These are phyloP conservation scores for Neotoma lepida DNA, from an alignment of 2,113 vertebrate genomes.

Conservation along the genomic window DNA sequence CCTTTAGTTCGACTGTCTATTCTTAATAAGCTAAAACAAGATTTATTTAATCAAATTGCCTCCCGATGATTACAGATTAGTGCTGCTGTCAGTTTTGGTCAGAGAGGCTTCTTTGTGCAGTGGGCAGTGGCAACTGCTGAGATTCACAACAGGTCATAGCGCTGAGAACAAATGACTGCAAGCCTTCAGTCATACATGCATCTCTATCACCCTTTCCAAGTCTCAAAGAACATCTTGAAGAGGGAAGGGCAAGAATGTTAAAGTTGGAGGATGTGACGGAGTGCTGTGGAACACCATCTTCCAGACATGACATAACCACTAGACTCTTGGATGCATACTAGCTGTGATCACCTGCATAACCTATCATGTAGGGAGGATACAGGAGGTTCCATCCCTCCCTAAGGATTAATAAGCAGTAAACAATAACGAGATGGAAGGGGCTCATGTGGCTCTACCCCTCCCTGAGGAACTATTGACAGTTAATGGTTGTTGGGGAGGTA, in stretches of 20 bases:
- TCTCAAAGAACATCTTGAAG: background rate
- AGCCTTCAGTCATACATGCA: background rate
- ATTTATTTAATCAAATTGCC: background rate
- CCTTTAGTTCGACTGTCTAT: background rate
- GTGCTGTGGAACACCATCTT: background rate
- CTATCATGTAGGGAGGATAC: background rate
- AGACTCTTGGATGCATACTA: background rate
- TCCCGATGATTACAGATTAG: background rate
- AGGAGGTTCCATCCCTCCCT: background rate
- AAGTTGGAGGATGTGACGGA: background rate
- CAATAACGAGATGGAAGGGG: background rate
- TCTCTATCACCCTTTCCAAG: background rate
- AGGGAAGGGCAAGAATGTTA: background rate
- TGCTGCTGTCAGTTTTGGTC: background rate
- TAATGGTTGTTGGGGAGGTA: background rate
- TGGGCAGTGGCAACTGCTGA: background rate
- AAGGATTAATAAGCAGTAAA: background rate
- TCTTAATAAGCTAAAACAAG: background rate
- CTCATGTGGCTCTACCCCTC: background rate
- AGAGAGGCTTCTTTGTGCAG: background rate
- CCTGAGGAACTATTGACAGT: background rate
- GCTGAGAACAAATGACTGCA: background rate
- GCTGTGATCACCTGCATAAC: background rate
- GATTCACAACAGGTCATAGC: background rate
- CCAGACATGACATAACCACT: background rate